Evolutionary conservation across 64 coral and sea anemone species (phyloP).

Genomic region (Montipora capricornis): DNA sequence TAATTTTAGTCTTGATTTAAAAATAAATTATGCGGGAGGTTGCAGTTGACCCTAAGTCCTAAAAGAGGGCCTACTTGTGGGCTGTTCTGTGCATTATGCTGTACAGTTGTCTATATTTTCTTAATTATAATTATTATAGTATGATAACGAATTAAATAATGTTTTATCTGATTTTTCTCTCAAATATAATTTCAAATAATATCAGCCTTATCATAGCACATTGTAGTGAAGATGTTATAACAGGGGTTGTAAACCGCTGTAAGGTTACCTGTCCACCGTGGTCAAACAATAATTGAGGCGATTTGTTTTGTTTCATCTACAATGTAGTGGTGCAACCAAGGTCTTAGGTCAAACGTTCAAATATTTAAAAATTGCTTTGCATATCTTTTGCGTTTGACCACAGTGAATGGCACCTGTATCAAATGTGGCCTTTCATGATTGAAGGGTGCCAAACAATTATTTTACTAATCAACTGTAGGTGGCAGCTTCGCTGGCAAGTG

Average conservation of each 20-base stretch:
- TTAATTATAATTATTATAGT: constrained; percentile 49
- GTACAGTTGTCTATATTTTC: constrained; percentile 33
- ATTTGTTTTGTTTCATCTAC: constrained; percentile 27
- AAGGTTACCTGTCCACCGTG: neutral
- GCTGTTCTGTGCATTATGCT: constrained; percentile 21
- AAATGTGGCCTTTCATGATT: constrained; percentile 23
- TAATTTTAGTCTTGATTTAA: constrained; percentile 49
- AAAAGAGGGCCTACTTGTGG: neutral
- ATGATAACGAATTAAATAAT: neutral
- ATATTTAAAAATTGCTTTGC: neutral
- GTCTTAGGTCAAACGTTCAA: too few species aligned
- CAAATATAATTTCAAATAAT: constrained; percentile 38
- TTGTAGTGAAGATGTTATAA: constrained; percentile 40
- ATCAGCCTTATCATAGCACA: constrained; percentile 49
- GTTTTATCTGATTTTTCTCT: constrained; percentile 27
- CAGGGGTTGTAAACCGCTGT: constrained; percentile 32
- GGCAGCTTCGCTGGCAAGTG: neutral
- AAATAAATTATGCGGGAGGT: constrained; percentile 21
- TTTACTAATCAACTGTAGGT: constrained; percentile 31
- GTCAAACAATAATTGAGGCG: constrained; percentile 20
- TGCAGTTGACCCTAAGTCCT: constrained; percentile 44
- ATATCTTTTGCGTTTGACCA: constrained; percentile 48
- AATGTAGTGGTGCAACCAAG: neutral
- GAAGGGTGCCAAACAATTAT: too few species aligned
- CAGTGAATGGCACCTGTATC: constrained; percentile 48